Evolutionary conservation across 1,140 invertebrate genomes (phyloP), one percentile per base, ranked within the genome.

Genomic region (Hydropsyche tenuis): DNA sequence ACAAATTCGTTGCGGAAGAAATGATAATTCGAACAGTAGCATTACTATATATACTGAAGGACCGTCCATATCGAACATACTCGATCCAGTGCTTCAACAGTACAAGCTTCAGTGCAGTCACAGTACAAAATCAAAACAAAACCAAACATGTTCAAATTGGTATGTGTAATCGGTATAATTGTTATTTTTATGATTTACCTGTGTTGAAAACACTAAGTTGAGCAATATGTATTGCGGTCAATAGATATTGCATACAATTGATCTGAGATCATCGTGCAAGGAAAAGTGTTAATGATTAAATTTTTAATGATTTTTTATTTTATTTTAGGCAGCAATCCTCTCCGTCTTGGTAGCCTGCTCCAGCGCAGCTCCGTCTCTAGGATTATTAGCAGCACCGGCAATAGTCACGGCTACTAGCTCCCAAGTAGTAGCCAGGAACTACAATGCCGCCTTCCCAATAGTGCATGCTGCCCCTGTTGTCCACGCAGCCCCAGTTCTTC

Each of bases 361-460:
- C n/a, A 20, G 69, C 18, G 74, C 80, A 64, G 79, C 79, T 16
- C 77, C 79, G 3, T 74, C 79, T 30, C 73, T 81, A 14, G 78
- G 76, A 42, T 5, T 65, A 9, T 46, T 81, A 30, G 80, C 79
- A 42, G 69, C 53, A 27, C 48, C 46, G 60, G 69, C 69, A 1
- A 72, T 83, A 20, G 81, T 84, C 16, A 82, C 84, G 4, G 83
- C 85, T 12, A 79, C 78, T 64, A 85, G 84, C 73, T 85, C 82
- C 1, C 85, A 85, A 73, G 81, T 82, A 53, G 80, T 85, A 65
- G 81, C 83, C 43, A 81, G 83, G 60, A 84, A 85, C 77, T 84
- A 81, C 69, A 83, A 83, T 53, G 82, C 82, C 30, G 75, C 81
- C 60, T 80, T 81, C 3, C 48, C 79, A 20, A 60, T 74, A 1